These are phyloP conservation scores for Linnaemya tessellans DNA, from an alignment of 2,888 invertebrate species.

Conservation along the genomic window DNA sequence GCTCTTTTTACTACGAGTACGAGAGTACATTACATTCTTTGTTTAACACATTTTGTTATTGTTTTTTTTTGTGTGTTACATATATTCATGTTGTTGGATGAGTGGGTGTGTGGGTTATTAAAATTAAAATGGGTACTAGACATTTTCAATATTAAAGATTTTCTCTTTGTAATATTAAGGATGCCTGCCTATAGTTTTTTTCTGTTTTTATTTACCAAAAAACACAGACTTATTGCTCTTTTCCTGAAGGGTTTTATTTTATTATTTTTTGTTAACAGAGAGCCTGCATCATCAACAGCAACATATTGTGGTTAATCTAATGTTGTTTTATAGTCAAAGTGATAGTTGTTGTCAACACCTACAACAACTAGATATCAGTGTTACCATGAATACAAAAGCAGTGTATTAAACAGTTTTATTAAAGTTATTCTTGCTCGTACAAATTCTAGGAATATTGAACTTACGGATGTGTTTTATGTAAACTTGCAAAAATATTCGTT, in stretches of 20 bases:
- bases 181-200: neutral
- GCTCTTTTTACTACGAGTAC: neutral
- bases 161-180: neutral
- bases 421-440: no score
- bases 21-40: neutral
- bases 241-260: constrained; percentile 1
- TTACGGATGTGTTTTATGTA: no score
- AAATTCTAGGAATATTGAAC: no score
- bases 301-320: constrained; percentile 61
- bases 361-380: no score
- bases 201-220: neutral
- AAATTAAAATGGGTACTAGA: neutral
- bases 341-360: neutral
- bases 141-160: neutral
- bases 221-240: constrained; percentile 19
- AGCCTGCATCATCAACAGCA: constrained; percentile 49
- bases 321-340: constrained; percentile 19
- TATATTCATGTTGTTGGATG: neutral
- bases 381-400: no score
- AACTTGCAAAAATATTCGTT: no score
- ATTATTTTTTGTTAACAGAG: neutral
- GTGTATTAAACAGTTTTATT: no score
- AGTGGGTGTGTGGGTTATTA: neutral
- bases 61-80: neutral
- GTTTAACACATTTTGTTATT: neutral